These are phyloP conservation scores for Ommatoiulus sabulosus DNA, from an alignment of 2,888 invertebrate species.

Conservation along the genomic window DNA sequence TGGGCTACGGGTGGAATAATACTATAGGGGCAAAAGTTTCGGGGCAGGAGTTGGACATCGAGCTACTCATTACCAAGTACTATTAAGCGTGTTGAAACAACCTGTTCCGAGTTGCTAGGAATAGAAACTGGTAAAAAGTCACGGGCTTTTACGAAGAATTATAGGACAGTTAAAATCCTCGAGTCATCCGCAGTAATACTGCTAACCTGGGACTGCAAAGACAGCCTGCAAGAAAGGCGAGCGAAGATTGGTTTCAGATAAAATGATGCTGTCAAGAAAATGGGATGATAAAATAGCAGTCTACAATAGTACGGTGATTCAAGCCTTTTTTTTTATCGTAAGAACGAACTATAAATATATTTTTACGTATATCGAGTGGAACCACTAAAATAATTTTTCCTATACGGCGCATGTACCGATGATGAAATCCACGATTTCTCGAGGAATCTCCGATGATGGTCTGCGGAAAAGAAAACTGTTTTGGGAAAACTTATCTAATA, in stretches of 20 bases:
- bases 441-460: too few species aligned
- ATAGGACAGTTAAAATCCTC: background rate
- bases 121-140: conserved; percentile 39
- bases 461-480: too few species aligned
- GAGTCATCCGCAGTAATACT: conserved; percentile 11
- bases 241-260: conserved; percentile 16
- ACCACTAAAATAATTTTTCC: too few species aligned
- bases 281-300: too few species aligned
- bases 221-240: background rate
- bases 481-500: too few species aligned
- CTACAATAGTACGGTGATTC: too few species aligned
- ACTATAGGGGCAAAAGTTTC: background rate
- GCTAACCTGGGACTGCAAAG: background rate
- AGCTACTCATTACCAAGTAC: conserved; percentile 46
- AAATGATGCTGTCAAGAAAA: background rate
- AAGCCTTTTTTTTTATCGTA: too few species aligned
- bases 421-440: too few species aligned
- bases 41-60: conserved; percentile 30
- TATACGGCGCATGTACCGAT: too few species aligned
- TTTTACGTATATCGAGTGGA: too few species aligned
- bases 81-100: conserved; percentile 25
- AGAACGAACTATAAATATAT: too few species aligned
- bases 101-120: background rate
- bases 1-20: conserved; percentile 25
- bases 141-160: background rate